A percentile compares a stretch with the other conserved stretches of the same genome.
phyloP scores from a whole-genome alignment of 2,113 vertebrate species.

The Taurulus bubalis region DNA sequence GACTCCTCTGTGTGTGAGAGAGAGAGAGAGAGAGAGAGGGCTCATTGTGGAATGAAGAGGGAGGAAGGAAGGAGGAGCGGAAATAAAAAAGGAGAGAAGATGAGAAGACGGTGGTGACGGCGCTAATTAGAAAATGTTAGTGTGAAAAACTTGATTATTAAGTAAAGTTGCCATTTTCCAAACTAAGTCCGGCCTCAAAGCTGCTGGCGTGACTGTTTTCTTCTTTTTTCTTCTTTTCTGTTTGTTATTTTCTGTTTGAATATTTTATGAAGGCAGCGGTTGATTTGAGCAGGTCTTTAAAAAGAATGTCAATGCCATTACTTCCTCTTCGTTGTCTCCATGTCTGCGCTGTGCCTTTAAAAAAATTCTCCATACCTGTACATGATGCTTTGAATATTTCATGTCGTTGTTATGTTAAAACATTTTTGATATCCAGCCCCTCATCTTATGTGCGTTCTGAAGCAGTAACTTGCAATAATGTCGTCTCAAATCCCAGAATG shows the following conservation, averaged over 20 bases:
- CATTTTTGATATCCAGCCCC: background rate
- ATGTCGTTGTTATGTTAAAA: slow-evolving; percentile 24
- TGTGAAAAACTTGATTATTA: no score
- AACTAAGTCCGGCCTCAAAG: background rate
- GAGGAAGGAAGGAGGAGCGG: background rate
- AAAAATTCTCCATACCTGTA: background rate
- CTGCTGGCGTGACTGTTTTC: no score
- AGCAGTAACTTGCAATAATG: slow-evolving; percentile 6
- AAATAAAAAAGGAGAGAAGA: background rate
- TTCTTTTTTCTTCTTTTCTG: background rate
- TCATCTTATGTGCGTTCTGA: slow-evolving; percentile 8
- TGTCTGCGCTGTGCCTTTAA: background rate
- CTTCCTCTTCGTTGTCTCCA: slow-evolving; percentile 14
- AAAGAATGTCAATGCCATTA: background rate
- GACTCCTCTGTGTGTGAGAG: background rate
- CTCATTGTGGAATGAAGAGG: background rate
- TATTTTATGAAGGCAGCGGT: background rate
- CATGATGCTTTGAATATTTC: slow-evolving; percentile 41
- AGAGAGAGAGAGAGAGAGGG: no score
- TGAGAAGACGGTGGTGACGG: no score
- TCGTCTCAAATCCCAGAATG: slow-evolving; percentile 25
- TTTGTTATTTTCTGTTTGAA: background rate
- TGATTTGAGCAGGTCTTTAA: background rate
- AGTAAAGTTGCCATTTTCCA: background rate
- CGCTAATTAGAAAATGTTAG: background rate